Conservation (phyloP, 2,888 invertebrate species). For the Carterocephalus palaemon region DNA sequence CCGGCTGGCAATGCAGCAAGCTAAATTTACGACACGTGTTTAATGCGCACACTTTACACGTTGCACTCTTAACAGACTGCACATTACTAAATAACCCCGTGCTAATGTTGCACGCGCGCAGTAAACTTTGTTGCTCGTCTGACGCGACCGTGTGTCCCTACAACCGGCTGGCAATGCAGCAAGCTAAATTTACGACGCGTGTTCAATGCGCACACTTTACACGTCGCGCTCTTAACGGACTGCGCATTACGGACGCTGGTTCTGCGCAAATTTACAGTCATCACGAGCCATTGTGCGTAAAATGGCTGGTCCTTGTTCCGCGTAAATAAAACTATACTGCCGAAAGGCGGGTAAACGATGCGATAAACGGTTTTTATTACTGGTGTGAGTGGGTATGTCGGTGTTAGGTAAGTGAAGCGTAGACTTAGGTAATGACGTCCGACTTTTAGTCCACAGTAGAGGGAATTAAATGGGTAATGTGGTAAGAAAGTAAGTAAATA, state of each 20-base stretch:
- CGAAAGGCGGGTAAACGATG: conserved; percentile 15
- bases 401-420: no score
- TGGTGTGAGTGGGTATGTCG: no score
- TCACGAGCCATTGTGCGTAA: conserved; percentile 41
- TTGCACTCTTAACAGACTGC: conserved; percentile 58
- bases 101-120: no score
- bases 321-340: conserved; percentile 19
- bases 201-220: conserved; percentile 68
- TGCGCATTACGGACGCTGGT: conserved; percentile 42
- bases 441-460: no score
- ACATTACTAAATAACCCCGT: no score
- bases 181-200: conserved; percentile 57
- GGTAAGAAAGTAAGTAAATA: no score
- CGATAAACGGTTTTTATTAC: not conserved
- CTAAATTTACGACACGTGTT: conserved; percentile 62
- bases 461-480: no score
- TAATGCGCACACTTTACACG: conserved; percentile 66
- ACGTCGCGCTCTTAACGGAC: conserved; percentile 59
- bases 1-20: conserved; percentile 58
- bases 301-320: conserved; percentile 16
- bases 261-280: conserved; percentile 31
- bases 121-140: conserved; percentile 10
- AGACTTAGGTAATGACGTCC: no score
- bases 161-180: conserved; percentile 59
- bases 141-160: conserved; percentile 32